A percentile compares a stretch with the other conserved stretches of the same genome.
These are phyloP conservation scores for Phengaris alcon DNA, from an alignment of 2,888 invertebrate genomes.

Conservation along the genomic window DNA sequence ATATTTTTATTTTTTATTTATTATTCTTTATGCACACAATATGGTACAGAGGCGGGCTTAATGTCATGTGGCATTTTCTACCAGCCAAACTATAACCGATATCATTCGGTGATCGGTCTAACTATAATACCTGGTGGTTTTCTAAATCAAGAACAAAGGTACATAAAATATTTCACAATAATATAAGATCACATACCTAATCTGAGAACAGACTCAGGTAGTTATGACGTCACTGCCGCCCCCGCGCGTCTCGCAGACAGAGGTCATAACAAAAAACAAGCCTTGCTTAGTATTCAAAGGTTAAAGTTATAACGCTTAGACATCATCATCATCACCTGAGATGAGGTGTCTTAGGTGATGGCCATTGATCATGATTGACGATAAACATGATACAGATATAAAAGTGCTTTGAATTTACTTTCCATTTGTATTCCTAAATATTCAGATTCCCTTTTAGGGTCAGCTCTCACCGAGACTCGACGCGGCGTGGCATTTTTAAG, in stretches of 20 bases:
- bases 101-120: background rate
- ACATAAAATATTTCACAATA: background rate
- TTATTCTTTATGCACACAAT: no score
- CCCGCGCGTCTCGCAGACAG: constrained; percentile 27
- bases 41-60: no score
- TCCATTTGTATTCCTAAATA: no score
- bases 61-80: no score
- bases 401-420: no score
- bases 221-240: constrained; percentile 39
- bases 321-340: background rate
- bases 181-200: constrained; percentile 3
- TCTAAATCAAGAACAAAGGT: background rate
- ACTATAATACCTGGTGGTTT: background rate
- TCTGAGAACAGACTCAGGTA: constrained; percentile 41
- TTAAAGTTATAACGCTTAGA: constrained; percentile 15
- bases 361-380: no score
- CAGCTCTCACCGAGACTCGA: no score
- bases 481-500: no score
- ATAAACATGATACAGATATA: no score
- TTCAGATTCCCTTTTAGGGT: no score
- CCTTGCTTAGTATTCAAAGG: constrained; percentile 29
- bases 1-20: no score
- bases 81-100: background rate
- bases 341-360: no score
- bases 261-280: constrained; percentile 28